phyloP scores from a whole-genome alignment of 2,888 invertebrate genomes.

The Zhuqinia jingwanae region DNA sequence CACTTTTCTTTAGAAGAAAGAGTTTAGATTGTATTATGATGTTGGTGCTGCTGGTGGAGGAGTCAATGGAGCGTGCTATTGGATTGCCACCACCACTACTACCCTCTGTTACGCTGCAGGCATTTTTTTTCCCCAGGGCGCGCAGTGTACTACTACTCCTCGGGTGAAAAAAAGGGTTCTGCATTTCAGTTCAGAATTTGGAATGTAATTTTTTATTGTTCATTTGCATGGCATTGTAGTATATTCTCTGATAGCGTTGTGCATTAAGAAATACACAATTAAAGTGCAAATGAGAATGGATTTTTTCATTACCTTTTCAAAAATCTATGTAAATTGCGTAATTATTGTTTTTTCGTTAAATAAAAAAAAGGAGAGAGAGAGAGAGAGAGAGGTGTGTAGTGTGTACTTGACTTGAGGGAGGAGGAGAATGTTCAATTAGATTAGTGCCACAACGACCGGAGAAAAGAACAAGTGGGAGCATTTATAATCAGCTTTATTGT shows the following conservation, averaged over 20 bases:
- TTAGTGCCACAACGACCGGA: not conserved
- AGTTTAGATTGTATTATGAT: not conserved
- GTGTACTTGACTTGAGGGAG: not conserved
- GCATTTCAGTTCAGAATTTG: too few species aligned
- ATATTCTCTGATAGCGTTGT: not conserved
- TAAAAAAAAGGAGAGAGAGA: not conserved
- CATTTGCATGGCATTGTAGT: slow-evolving; percentile 33
- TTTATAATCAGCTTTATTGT: slow-evolving; percentile 52
- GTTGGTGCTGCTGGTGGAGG: not conserved
- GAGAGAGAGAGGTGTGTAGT: not conserved
- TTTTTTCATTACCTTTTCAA: slow-evolving; percentile 21
- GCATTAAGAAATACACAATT: slow-evolving; percentile 30
- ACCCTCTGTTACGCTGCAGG: not conserved
- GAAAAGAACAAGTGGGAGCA: slow-evolving; percentile 34
- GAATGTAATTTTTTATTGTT: slow-evolving; percentile 23
- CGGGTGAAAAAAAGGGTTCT: slow-evolving; percentile 1
- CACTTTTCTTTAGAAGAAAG: not conserved
- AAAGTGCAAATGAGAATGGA: slow-evolving; percentile 49
- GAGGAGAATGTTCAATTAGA: slow-evolving; percentile 48
- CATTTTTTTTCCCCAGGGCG: slow-evolving; percentile 20
- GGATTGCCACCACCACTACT: slow-evolving; percentile 16
- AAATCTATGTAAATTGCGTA: slow-evolving; percentile 42
- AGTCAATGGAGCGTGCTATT: slow-evolving; percentile 51
- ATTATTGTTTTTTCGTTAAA: slow-evolving; percentile 25
- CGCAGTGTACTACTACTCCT: slow-evolving; percentile 1